Percentiles rank a stretch among this genome's conserved stretches.
These are phyloP conservation scores for Lasioglossum pauxillum DNA, from an alignment of 2,888 invertebrate species.

Conservation along the genomic window DNA sequence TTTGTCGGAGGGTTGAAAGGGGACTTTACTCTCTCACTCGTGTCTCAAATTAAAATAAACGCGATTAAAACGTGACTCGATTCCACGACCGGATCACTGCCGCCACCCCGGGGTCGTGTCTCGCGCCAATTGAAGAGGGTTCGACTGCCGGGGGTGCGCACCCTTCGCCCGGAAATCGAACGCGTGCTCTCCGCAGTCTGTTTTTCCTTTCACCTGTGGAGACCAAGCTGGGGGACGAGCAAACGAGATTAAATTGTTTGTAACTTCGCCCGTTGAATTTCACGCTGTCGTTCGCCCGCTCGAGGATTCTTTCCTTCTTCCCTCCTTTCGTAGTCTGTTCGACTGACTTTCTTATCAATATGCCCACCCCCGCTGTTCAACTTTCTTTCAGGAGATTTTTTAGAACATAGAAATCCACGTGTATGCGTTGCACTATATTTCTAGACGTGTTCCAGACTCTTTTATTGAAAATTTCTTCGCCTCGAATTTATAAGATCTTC, in stretches of 20 bases:
- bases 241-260: conserved; percentile 15
- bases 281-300: conserved; percentile 6
- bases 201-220: not conserved
- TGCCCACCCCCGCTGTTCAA: not conserved
- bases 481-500: too few relatives aligned
- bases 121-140: conserved; percentile 34
- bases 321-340: not conserved
- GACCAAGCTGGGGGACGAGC: not conserved
- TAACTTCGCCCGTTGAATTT: not conserved
- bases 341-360: not conserved
- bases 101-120: conserved; percentile 5
- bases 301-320: not conserved
- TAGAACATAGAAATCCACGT: not conserved
- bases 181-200: conserved; percentile 10
- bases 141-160: conserved; percentile 16
- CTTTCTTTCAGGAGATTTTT: not conserved
- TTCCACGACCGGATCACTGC: conserved; percentile 41
- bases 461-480: not conserved
- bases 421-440: not conserved
- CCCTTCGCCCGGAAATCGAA: conserved; percentile 27
- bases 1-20: conserved; percentile 19
- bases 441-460: too few relatives aligned
- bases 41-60: conserved; percentile 52
- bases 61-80: conserved; percentile 58
- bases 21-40: not conserved